phyloP scores from a whole-genome alignment of 2,113 vertebrate species.

The Genyomyrus donnyi region DNA sequence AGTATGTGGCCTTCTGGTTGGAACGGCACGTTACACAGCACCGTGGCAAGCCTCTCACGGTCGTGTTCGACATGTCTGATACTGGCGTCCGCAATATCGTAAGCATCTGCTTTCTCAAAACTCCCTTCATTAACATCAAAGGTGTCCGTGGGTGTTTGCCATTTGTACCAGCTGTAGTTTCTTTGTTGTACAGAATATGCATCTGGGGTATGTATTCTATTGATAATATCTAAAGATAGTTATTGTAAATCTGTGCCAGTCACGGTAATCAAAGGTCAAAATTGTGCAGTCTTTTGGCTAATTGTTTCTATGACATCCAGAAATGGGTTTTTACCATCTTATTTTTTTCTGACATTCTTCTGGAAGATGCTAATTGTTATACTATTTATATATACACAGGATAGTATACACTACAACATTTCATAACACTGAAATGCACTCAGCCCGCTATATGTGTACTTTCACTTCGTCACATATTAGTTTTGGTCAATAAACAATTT shows the following conservation, averaged over 20 bases:
- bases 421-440: neutral
- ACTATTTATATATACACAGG: neutral
- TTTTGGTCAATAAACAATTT: neutral
- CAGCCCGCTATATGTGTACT: neutral
- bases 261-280: neutral
- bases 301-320: neutral
- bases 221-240: neutral
- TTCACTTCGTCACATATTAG: neutral
- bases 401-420: neutral
- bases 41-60: conserved; percentile 84
- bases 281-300: neutral
- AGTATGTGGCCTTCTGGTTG: conserved; percentile 93
- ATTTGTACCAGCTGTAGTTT: conserved; percentile 27
- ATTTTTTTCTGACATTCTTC: neutral
- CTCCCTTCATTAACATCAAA: conserved; percentile 20
- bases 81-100: conserved; percentile 87
- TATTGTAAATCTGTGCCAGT: neutral
- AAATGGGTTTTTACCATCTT: neutral
- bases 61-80: conserved; percentile 92
- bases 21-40: conserved; percentile 86
- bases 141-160: conserved; percentile 26
- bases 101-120: conserved; percentile 48
- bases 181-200: neutral
- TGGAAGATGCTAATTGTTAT: neutral
- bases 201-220: neutral